phyloP scores from a whole-genome alignment of 1,140 invertebrate species.

The Thaumetopoea pityocampa region DNA sequence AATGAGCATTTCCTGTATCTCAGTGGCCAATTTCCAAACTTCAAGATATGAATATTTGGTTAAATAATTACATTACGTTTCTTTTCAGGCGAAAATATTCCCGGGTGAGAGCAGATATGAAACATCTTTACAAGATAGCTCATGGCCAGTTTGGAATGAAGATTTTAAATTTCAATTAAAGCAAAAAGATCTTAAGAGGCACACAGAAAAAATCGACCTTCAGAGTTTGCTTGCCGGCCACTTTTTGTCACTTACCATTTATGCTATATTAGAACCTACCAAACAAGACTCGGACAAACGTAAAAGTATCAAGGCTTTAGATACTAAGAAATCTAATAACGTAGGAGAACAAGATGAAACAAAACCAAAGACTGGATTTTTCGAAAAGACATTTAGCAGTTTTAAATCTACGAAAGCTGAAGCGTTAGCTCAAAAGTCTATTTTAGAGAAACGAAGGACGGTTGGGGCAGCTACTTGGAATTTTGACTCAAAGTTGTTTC shows the following conservation, averaged over 20 bases:
- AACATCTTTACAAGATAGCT: slow-evolving; percentile 82
- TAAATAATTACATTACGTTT: slow-evolving; percentile 1
- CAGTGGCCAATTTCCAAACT: too few relatives aligned
- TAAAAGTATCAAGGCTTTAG: slow-evolving; percentile 54
- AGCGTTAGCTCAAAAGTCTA: slow-evolving; percentile 57
- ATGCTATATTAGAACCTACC: slow-evolving; percentile 81
- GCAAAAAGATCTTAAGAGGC: slow-evolving; percentile 61
- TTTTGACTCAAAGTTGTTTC: slow-evolving; percentile 82
- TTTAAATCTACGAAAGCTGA: slow-evolving; percentile 64
- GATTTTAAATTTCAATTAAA: slow-evolving; percentile 82
- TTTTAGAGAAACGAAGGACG: slow-evolving; percentile 79
- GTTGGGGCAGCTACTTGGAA: slow-evolving; percentile 84
- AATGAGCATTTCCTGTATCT: too few relatives aligned
- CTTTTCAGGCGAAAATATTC: slow-evolving; percentile 82
- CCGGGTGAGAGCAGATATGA: slow-evolving; percentile 85
- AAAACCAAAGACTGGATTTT: slow-evolving; percentile 50
- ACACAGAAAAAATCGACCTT: slow-evolving; percentile 49
- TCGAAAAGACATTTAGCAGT: slow-evolving; percentile 59
- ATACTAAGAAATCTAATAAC: slow-evolving; percentile 68
- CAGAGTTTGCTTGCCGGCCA: slow-evolving; percentile 78
- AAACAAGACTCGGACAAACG: slow-evolving; percentile 54
- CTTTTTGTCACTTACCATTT: slow-evolving; percentile 85
- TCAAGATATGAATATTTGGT: too few relatives aligned
- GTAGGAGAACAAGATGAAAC: slow-evolving; percentile 53
- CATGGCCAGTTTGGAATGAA: slow-evolving; percentile 87